Evolutionary conservation across 2,113 vertebrate species (phyloP).

Genomic region (Aspiorhynchus laticeps): DNA sequence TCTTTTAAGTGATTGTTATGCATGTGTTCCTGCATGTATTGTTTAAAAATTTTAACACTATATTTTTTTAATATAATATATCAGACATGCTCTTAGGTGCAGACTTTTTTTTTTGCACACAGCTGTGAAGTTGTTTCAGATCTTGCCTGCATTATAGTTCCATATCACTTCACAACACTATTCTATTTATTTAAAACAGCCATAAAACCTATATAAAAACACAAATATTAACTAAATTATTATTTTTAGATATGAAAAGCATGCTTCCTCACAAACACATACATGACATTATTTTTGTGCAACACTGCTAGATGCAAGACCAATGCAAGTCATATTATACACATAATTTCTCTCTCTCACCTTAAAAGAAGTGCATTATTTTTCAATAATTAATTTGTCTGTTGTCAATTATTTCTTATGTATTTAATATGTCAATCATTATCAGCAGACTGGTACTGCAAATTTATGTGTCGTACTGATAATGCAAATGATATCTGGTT

Average conservation of each 20-base stretch:
- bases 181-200: background rate
- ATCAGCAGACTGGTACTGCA: background rate
- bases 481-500: too few relatives aligned
- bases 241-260: background rate
- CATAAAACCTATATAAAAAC: background rate
- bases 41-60: too few relatives aligned
- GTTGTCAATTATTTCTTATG: background rate
- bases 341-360: background rate
- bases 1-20: too few relatives aligned
- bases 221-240: background rate
- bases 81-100: background rate
- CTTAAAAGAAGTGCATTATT: background rate
- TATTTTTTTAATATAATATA: too few relatives aligned
- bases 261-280: background rate
- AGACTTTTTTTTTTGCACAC: background rate
- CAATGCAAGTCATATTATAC: background rate
- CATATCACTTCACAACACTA: too few relatives aligned
- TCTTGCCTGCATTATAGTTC: background rate
- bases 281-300: background rate
- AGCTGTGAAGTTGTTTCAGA: background rate
- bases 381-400: background rate
- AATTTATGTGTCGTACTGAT: too few relatives aligned
- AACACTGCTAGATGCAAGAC: background rate
- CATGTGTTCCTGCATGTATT: too few relatives aligned
- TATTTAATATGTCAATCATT: background rate